A percentile compares a stretch with the other conserved stretches of the same genome.
phyloP scores from a whole-genome alignment of 1,140 invertebrate species.

The Metaphire vulgaris region DNA sequence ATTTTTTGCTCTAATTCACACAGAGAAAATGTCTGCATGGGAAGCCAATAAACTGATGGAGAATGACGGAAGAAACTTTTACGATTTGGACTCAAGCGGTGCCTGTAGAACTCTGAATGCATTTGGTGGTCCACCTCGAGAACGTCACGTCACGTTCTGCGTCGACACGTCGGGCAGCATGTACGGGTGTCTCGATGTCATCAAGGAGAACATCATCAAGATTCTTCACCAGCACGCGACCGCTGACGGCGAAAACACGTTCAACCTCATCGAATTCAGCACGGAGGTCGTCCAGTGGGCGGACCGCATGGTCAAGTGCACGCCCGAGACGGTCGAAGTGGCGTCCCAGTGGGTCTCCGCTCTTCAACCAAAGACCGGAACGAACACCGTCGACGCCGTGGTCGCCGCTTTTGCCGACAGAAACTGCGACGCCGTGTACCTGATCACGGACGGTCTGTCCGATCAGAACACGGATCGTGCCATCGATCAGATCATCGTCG shows the following conservation, averaged over 20 bases:
- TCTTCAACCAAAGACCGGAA: conserved; percentile 47
- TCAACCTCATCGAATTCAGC: conserved; percentile 52
- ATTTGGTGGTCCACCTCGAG: conserved; percentile 32
- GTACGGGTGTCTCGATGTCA: conserved; percentile 44
- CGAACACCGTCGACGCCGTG: conserved; percentile 49
- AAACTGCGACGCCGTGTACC: conserved; percentile 45
- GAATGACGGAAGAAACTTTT: too few species aligned
- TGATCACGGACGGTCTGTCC: conserved; percentile 50
- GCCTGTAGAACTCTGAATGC: too few species aligned
- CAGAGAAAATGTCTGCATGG: too few species aligned
- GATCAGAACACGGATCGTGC: conserved; percentile 48
- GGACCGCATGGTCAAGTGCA: conserved; percentile 50
- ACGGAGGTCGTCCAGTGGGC: conserved; percentile 50
- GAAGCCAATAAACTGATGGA: too few species aligned
- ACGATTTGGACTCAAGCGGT: too few species aligned
- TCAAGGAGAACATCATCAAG: conserved; percentile 50
- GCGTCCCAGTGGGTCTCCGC: conserved; percentile 48
- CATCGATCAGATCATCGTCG: conserved; percentile 41
- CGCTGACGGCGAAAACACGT: conserved; percentile 35
- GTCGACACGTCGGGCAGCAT: conserved; percentile 52
- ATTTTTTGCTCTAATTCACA: too few species aligned
- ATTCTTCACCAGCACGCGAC: conserved; percentile 41
- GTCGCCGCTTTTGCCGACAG: conserved; percentile 45
- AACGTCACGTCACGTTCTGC: conserved; percentile 49
- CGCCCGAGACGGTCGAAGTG: conserved; percentile 46